Conservation (phyloP, 1,140 invertebrate genomes). For the Panulirus ornatus region DNA sequence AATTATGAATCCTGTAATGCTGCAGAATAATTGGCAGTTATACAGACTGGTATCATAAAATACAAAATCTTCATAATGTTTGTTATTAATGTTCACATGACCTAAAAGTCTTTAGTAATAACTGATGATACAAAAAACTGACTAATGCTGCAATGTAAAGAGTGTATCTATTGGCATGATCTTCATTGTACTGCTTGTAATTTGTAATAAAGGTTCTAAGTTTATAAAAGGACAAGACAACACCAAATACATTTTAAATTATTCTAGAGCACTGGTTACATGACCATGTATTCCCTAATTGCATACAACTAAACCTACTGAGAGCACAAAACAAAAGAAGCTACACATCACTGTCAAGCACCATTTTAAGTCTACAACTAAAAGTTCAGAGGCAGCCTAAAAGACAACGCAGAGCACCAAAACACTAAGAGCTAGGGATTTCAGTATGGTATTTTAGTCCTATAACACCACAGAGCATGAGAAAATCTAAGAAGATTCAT, state of each 20-base stretch:
- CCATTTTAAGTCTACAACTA: neutral
- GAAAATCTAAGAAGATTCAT: neutral
- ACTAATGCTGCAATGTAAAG: neutral
- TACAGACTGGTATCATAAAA: too few relatives aligned
- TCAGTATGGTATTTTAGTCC: neutral
- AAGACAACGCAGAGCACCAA: neutral
- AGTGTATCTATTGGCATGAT: neutral
- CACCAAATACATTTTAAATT: neutral
- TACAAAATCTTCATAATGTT: too few relatives aligned
- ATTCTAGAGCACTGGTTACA: neutral
- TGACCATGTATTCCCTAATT: neutral
- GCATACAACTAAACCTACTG: constrained; percentile 1
- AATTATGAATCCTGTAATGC: too few relatives aligned
- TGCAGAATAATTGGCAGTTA: too few relatives aligned
- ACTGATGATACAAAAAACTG: neutral
- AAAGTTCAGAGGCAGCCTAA: constrained; percentile 2
- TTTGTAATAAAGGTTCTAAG: neutral
- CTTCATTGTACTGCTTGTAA: neutral
- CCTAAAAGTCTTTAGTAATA: neutral
- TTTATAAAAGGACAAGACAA: neutral
- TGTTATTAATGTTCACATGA: neutral
- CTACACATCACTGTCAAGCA: constrained; percentile 3
- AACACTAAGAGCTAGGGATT: neutral
- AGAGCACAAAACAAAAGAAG: neutral
- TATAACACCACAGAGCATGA: neutral